Conservation (phyloP, 2,113 vertebrate genomes). For the Trogon surrucura region DNA sequence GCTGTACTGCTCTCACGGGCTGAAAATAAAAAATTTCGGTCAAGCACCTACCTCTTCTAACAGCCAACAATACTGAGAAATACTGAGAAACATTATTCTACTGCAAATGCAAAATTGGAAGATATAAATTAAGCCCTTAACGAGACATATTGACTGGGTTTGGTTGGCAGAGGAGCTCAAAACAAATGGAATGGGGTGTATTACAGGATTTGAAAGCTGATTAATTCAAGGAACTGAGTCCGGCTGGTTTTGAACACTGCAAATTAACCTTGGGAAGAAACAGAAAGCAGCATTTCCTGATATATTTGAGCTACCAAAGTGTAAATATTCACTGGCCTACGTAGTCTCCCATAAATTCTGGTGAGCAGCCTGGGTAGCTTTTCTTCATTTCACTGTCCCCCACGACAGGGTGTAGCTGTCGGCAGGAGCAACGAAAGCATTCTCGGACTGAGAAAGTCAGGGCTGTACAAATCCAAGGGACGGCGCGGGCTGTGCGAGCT, state of each 20-base stretch:
- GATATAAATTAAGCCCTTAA: not conserved
- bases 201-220: not conserved
- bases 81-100: not conserved
- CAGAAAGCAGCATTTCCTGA: not conserved
- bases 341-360: not conserved
- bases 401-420: not conserved
- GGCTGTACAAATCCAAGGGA: not conserved
- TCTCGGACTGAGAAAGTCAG: not conserved
- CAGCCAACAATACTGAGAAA: not conserved
- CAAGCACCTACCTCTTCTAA: not conserved
- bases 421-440: not conserved
- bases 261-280: not conserved
- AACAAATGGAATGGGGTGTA: not conserved
- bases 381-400: not conserved
- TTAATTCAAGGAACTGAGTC: not conserved
- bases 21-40: not conserved
- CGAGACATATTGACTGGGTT: not conserved
- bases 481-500: not conserved
- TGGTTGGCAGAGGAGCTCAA: not conserved
- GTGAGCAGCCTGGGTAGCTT: not conserved
- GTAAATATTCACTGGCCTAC: not conserved
- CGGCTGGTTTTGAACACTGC: not conserved
- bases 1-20: not conserved
- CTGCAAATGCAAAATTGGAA: not conserved
- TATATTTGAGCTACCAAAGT: not conserved